Conservation (phyloP, 2,888 invertebrate species). For the Leucoma salicis region DNA sequence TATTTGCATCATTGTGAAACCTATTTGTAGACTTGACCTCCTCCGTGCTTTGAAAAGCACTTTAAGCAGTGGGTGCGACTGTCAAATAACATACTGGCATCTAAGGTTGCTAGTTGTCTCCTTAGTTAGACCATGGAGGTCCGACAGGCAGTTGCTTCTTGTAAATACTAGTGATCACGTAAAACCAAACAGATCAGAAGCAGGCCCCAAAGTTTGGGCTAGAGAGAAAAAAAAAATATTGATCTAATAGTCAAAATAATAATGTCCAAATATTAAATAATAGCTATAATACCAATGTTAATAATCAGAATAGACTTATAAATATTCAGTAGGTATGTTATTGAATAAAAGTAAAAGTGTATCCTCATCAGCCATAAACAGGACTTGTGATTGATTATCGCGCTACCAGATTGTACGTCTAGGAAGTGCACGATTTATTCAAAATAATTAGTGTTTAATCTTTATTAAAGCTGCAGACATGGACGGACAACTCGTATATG, state of each 20-base stretch:
- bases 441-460: constrained; percentile 48
- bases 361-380: constrained; percentile 53
- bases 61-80: too few species aligned
- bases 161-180: too few species aligned
- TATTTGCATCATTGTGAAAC: too few species aligned
- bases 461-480: constrained; percentile 16
- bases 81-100: too few species aligned
- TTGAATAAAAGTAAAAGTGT: constrained; percentile 77
- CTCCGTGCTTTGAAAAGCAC: too few species aligned
- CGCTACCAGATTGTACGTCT: constrained; percentile 45
- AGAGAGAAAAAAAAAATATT: too few species aligned
- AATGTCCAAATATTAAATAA: constrained; percentile 54
- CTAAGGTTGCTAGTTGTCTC: too few species aligned
- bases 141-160: too few species aligned
- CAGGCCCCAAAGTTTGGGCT: too few species aligned
- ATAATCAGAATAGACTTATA: constrained; percentile 55
- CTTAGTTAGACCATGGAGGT: too few species aligned
- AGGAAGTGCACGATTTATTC: constrained; percentile 49
- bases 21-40: too few species aligned
- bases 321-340: constrained; percentile 65
- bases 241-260: constrained; percentile 55
- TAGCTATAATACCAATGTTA: constrained; percentile 55
- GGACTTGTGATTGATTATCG: constrained; percentile 53
- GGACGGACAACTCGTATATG: constrained; percentile 14
- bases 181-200: too few species aligned